Evolutionary conservation across 1,140 invertebrate species (phyloP), one percentile per base, ranked within the genome.

Genomic region (Portunus trituberculatus): DNA sequence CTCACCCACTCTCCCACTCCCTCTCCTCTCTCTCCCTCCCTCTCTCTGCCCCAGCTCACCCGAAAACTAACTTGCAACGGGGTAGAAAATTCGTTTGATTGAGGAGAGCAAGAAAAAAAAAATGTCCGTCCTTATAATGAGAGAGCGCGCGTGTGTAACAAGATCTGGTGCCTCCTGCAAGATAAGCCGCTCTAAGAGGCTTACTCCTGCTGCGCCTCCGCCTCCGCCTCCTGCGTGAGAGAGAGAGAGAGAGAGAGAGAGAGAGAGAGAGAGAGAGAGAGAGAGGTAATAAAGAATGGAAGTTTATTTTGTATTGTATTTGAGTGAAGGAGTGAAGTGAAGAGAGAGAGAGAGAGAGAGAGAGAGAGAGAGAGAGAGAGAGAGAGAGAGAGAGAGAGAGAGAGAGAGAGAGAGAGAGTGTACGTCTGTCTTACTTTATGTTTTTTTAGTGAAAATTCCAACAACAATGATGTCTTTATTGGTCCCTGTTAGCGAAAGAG

Each of bases 231-330:
- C 52, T 59, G 16, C 52, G 20, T n/a, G 20, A 76, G 25, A n/a
- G 67, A 76, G 67, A 76, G 67, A 76, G 67, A 76, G 67, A 76
- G 67, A 76, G 67, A 76, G 67, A 76, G 67, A 76, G 67, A 76
- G 67, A 59, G 52, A 59, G 52, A 59, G 52, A 39, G 39, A 39
- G 39, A 39, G 39, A 39, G 52, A 59, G 52, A 59, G 52, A 59
- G 52, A 59, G 52, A 59, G 52, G 39, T 2, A 6, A 39, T 39
- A 6, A 39, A 39, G 39, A 6, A 39, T 39, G 39, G 39, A 39
- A 39, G 39, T 39, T 39, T 39, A 39, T 39, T 39, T 39, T 39
- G 39, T 39, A 39, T 39, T 39, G 39, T 39, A 39, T 39, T 39
- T 39, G 48, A 52, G 8, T 16, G 52, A 39, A 39, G 39, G 6